Conservation (phyloP, 2,888 invertebrate species). For the Cryptus viduatorius region DNA sequence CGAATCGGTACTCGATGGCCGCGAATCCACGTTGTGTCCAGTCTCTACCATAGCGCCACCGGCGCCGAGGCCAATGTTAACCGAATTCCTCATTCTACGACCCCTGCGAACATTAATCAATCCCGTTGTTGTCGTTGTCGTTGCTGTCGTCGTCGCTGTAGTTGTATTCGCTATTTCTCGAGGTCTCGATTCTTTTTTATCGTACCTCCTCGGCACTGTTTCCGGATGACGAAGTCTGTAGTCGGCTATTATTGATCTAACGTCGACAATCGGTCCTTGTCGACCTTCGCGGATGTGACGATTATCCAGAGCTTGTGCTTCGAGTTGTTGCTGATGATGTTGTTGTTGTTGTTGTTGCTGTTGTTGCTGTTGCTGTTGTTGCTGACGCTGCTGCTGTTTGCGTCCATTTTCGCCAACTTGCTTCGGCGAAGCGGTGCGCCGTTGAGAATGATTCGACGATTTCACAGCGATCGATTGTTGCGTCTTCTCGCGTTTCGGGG, state of each 20-base stretch:
- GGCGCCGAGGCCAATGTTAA: conserved; percentile 82
- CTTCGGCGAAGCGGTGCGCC: conserved; percentile 73
- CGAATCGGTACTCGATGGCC: conserved; percentile 86
- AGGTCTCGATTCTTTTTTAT: conserved; percentile 54
- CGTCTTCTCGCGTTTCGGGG: conserved; percentile 53
- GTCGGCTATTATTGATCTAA: conserved; percentile 93
- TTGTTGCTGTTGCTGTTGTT: conserved; percentile 41
- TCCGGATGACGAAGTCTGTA: conserved; percentile 92
- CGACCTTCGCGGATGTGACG: conserved; percentile 89
- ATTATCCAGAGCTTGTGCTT: conserved; percentile 84
- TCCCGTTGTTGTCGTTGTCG: conserved; percentile 55
- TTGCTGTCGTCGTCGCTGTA: conserved; percentile 7
- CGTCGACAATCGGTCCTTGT: conserved; percentile 93
- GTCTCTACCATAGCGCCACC: conserved; percentile 84
- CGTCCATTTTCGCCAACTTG: conserved; percentile 76
- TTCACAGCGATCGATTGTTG: conserved; percentile 35
- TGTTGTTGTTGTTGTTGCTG: conserved; percentile 56
- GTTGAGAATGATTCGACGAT: conserved; percentile 53
- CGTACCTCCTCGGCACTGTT: conserved; percentile 88
- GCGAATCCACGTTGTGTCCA: conserved; percentile 83
- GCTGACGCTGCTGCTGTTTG: conserved; percentile 68
- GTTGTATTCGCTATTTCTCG: conserved; percentile 28
- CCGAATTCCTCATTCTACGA: conserved; percentile 83
- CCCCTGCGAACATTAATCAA: conserved; percentile 77
- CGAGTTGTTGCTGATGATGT: conserved; percentile 75